Evolutionary conservation across 2,113 vertebrate species (phyloP), one percentile per base, ranked within the genome.

Genomic region (Phoenicopterus ruber): DNA sequence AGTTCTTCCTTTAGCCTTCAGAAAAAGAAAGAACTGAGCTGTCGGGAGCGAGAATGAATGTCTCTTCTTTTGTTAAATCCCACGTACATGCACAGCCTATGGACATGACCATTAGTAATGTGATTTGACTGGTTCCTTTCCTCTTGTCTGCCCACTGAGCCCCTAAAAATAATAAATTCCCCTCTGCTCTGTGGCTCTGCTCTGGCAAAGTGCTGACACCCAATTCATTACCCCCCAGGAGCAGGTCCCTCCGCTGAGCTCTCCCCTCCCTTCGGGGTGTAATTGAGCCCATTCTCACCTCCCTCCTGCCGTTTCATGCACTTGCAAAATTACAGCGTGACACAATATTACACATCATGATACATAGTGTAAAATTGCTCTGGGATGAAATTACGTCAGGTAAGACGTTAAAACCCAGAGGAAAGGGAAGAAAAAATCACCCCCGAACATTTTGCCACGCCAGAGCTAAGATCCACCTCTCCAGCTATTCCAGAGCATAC

Each of bases 341-440:
- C 86, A 87, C 29, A 71, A 24, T 54, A 91, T 92, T 85, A 88
- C 82, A 90, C 65, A 69, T 36, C 87, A 95, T 83, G 94, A 82
- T 40, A 86, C 83, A 86, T 2, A 65, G 59, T 38, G 91, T 61
- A 76, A 87, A 94, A 97, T 54, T 82, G 87, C 71, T 96, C 78
- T n/a, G 32, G 83, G 93, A 80, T 94, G 66, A 93, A 97, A 97
- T 89, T n/a, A n/a, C n/a, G 90, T 82, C 92, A 38, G 5, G 11
- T 20, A 80, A 93, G 34, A 91, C 65, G 28, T 65, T 94, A 86
- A 95, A 93, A 58, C 40, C 38, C 78, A 81, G 47, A 72, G 20
- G 50, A 62, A 92, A 94, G 36, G 40, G 79, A 61, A 88, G 31
- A 73, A 93, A 92, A 88, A 67, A 9, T 17, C 54, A 54, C n/a